phyloP scores from a whole-genome alignment of 2,888 invertebrate genomes.

The Exephanes ischioxanthus region DNA sequence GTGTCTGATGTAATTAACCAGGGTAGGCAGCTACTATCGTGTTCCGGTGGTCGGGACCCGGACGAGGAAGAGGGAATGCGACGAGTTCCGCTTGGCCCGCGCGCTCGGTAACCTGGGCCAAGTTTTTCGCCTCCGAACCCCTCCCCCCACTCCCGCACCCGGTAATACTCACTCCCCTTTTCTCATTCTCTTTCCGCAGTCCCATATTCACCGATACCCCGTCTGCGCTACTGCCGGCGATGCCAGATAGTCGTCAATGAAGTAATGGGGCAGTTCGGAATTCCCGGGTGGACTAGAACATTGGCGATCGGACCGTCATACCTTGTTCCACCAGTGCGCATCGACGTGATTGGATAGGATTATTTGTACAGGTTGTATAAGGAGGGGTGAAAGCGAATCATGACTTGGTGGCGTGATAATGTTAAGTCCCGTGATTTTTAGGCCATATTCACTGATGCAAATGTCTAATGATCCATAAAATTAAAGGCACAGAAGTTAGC shows the following conservation, averaged over 20 bases:
- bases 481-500: no score
- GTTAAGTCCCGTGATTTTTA: no score
- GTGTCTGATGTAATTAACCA: background rate
- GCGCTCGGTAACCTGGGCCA: background rate
- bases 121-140: background rate
- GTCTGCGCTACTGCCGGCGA: background rate
- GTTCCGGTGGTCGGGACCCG: background rate
- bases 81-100: conserved; percentile 3
- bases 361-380: background rate
- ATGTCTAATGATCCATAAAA: no score
- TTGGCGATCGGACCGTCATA: background rate
- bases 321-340: background rate
- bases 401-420: no score
- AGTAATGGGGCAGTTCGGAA: conserved; percentile 10
- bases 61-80: conserved; percentile 3
- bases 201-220: background rate
- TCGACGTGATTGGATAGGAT: background rate
- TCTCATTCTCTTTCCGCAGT: background rate
- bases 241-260: conserved; percentile 10
- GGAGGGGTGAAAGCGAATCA: no score
- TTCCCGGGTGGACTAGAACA: conserved; percentile 1
- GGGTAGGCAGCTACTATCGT: conserved; percentile 2
- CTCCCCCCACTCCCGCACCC: background rate
- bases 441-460: no score
- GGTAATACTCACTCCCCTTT: background rate